Percentiles rank a stretch among this genome's conserved stretches.
These are phyloP conservation scores for Drosophila orena DNA, from an alignment of 1,140 invertebrate genomes.

Conservation along the genomic window DNA sequence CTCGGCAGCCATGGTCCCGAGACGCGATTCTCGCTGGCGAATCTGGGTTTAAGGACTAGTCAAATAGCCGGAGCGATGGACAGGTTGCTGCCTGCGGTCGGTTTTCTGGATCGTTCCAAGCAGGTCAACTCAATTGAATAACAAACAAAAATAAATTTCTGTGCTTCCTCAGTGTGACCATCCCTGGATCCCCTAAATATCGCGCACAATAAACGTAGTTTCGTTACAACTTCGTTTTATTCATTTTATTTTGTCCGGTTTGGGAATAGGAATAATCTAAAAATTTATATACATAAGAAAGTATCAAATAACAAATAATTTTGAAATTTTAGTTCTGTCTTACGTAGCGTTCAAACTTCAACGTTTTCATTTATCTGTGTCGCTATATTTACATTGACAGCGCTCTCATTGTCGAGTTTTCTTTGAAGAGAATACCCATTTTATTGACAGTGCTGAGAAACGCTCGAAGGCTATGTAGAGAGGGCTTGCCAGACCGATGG, in stretches of 20 bases:
- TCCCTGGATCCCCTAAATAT: background rate
- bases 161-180: slow-evolving; percentile 7
- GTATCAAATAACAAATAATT: too few relatives aligned
- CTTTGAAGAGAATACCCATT: background rate
- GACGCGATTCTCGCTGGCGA: too few relatives aligned
- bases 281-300: too few relatives aligned
- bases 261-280: too few relatives aligned
- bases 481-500: background rate
- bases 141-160: slow-evolving; percentile 36
- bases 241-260: too few relatives aligned
- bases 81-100: background rate
- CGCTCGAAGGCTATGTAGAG: background rate
- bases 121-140: slow-evolving; percentile 23
- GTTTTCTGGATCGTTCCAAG: background rate
- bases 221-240: too few relatives aligned
- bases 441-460: slow-evolving; percentile 1
- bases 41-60: too few relatives aligned
- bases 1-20: slow-evolving; percentile 25
- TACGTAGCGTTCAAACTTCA: background rate
- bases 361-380: too few relatives aligned
- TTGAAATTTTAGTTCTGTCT: too few relatives aligned
- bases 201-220: too few relatives aligned
- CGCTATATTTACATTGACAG: too few relatives aligned
- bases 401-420: background rate
- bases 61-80: background rate